These are phyloP conservation scores for Isoperla grammatica DNA, from an alignment of 2,888 invertebrate genomes.

Conservation along the genomic window DNA sequence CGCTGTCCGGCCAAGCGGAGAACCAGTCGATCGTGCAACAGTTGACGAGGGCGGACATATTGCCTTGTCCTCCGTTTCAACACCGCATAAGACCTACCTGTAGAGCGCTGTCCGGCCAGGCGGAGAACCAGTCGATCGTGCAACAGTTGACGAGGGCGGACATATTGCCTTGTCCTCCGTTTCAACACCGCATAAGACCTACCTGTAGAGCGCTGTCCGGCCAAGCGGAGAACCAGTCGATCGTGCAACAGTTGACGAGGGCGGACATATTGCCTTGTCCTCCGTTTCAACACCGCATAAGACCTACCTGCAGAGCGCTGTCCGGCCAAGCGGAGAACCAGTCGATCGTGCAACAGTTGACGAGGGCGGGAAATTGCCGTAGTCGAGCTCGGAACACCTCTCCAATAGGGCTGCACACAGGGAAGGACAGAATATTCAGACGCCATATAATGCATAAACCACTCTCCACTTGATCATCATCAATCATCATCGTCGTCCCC, in stretches of 20 bases:
- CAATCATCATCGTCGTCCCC: too few relatives aligned
- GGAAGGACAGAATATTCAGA: too few relatives aligned
- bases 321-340: constrained; percentile 91
- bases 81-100: too few relatives aligned
- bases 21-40: constrained; percentile 95
- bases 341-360: constrained; percentile 90
- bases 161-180: too few relatives aligned
- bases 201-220: constrained; percentile 79
- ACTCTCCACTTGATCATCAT: too few relatives aligned
- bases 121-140: constrained; percentile 90
- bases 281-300: constrained; percentile 44
- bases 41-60: constrained; percentile 85
- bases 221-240: constrained; percentile 92
- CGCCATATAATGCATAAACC: too few relatives aligned
- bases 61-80: too few relatives aligned
- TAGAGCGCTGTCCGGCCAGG: constrained; percentile 80
- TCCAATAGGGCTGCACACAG: constrained; percentile 67
- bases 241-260: constrained; percentile 86
- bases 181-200: constrained; percentile 42
- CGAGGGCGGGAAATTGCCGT: constrained; percentile 82
- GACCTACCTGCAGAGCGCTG: constrained; percentile 67
- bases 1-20: constrained; percentile 80
- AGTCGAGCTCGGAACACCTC: constrained; percentile 72
- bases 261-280: constrained; percentile 90
- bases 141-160: constrained; percentile 87